A percentile compares a stretch with the other conserved stretches of the same genome.
Conservation (phyloP, 2,888 invertebrate genomes). For the Xestobium rufovillosum region DNA sequence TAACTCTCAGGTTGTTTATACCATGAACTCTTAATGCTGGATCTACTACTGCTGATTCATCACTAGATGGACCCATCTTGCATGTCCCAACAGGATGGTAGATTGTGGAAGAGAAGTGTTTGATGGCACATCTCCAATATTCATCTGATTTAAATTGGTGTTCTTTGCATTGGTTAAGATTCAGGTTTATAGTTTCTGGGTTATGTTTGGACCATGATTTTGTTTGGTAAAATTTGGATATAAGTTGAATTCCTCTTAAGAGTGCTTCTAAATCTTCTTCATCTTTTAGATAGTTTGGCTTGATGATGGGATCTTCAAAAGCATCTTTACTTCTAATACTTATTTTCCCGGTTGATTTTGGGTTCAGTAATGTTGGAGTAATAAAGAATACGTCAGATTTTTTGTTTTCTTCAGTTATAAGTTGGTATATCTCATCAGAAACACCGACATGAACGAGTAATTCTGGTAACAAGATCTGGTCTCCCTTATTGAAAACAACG, state of each 20-base stretch:
- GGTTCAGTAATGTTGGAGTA: conserved; percentile 30
- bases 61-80: conserved; percentile 62
- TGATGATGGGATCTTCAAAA: conserved; percentile 51
- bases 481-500: conserved; percentile 33
- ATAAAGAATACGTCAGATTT: conserved; percentile 17
- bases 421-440: conserved; percentile 25
- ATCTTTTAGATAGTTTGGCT: conserved; percentile 56
- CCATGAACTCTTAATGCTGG: conserved; percentile 60
- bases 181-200: no score
- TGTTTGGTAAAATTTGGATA: no score
- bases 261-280: conserved; percentile 48
- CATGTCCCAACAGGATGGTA: conserved; percentile 41
- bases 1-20: conserved; percentile 57
- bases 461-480: conserved; percentile 20
- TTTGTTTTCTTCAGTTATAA: conserved; percentile 17
- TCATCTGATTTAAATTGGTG: no score
- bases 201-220: no score
- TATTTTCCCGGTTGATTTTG: conserved; percentile 49
- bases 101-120: no score
- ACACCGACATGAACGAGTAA: conserved; percentile 28
- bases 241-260: no score
- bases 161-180: no score
- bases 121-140: no score
- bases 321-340: conserved; percentile 53
- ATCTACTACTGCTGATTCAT: conserved; percentile 61